Base-by-base conservation (phyloP, 2,888 invertebrate species). In the Tethea ocularis region DNA sequence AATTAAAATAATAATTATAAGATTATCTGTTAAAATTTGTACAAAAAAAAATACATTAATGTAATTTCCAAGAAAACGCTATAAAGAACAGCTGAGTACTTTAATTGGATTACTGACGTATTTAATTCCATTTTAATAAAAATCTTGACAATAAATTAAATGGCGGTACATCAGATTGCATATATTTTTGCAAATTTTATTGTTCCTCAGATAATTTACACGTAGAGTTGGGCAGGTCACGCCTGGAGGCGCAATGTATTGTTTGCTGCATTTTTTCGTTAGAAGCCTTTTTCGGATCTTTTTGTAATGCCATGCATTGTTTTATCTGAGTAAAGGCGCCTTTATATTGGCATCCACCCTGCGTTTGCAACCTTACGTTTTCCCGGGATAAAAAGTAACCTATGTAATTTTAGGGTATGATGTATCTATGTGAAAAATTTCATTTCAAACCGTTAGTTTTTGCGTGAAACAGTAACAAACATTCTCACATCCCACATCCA, bases 271-370 rank as follows among this genome's bases (percentile, higher is more conserved):
- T 77, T 70, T 69, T 29, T 65, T 84, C 84, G 82, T 66, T 73
- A 77, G 72, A 78, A 76, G 77, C 69, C 63, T 66, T 78, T 75
- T 78, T 69, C 75, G 74, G 75, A 70, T 78, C 82, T 82, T 84
- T 81, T 81, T 86, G 83, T 84, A 84, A 72, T 64, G 72, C 66
- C n/a, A 68, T 84, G 85, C 88, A 88, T 89, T 89, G 88, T 89
- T 88, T 78, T 77, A 76, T 13, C 33, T 81, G 71, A 71, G 61
- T 73, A 70, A 76, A 68, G 85, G 62, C 36, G 70, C 61, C 70
- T 76, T 72, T 71, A 82, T 64, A 77, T 57, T 63, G 56, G 56
- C 51, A 67, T 63, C n/a, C n/a, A n/a, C n/a, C n/a, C n/a, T n/a
- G n/a, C n/a, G n/a, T n/a, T n/a, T n/a, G n/a, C n/a, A n/a, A n/a